Base-by-base conservation (phyloP, 35 echinoderm and acorn worm species). In the Hemicentrotus pulcherrimus region DNA sequence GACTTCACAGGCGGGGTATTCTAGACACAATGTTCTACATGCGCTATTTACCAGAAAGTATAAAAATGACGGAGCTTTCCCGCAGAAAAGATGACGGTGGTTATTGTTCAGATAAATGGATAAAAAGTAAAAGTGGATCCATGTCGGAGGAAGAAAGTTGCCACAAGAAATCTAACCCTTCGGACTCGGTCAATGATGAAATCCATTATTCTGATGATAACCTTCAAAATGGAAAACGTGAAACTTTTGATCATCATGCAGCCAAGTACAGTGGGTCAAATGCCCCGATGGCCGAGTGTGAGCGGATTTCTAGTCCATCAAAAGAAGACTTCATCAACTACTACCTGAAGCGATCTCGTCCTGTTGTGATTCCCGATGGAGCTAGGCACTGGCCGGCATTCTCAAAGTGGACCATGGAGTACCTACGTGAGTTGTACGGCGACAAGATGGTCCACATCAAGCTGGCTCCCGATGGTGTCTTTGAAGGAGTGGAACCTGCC, bases 351-450 rank as follows among this genome's bases (percentile, higher is more conserved):
- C 92, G 24, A 24, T 99, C 98, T 6, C 94, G 95, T 85, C 98
- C 98, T 31, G 96, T 99, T 47, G 91, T 99, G 48, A 59, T 99
- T n/a, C 94, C 94, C 32, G 78, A 94, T 24, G 98, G 95, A 32
- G 59, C 90, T 31, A 61, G 46, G 13, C 91, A 99, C 35, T 99
- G 98, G 98, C 61, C 85, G n/a, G 98, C 98, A 41, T 92, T 99
- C n/a, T 85, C 32, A 47, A 97, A 99, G 88, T 99, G 98, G 98
- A 95, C 95, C 12, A 97, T 95, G 48, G 95, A 99, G 31, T 99
- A 92, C 65, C 61, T 99, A 19, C 89, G 85, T 19, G 78, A 95
- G 6, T 50, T 86, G 41, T 99, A 99, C 90, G 95, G 97, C 46
- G 58, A 97, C 19, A 89, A 96, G 41, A 65, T 95, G 5, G 94